These are phyloP conservation scores for Podarcis raffonei DNA, from an alignment of 2,113 vertebrate species.

Conservation along the genomic window DNA sequence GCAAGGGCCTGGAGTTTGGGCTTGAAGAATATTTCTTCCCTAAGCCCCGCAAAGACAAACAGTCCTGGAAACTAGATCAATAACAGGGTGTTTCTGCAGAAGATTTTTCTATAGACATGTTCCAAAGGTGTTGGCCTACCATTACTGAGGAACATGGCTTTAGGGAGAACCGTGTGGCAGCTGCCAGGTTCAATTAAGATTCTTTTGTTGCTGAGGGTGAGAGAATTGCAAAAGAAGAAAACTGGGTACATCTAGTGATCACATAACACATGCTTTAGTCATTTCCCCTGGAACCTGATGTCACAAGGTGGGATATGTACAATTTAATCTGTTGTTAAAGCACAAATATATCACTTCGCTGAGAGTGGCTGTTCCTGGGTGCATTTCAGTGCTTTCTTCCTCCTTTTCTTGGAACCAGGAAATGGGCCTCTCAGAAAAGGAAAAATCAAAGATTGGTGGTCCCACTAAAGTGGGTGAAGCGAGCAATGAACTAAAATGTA, in stretches of 20 bases:
- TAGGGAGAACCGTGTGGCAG: background rate
- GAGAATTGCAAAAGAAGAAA: background rate
- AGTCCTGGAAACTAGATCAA: background rate
- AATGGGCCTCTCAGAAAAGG: background rate
- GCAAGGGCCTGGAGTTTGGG: background rate
- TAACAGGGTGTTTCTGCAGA: background rate
- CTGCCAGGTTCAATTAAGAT: conserved; percentile 5
- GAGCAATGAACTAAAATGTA: background rate
- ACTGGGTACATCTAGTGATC: background rate
- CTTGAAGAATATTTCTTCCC: background rate
- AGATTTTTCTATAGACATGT: background rate
- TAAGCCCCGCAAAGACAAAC: background rate
- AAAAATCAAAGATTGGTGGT: background rate
- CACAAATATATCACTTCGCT: background rate
- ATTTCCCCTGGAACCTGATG: background rate
- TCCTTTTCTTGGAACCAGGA: background rate
- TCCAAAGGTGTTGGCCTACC: background rate
- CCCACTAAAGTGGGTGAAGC: background rate
- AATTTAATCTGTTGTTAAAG: background rate
- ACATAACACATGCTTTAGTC: background rate
- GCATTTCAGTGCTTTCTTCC: background rate
- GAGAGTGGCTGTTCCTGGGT: background rate
- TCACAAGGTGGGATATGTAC: background rate
- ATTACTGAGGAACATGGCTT: background rate
- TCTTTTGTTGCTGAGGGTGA: background rate